These are phyloP conservation scores for Hybos culiciformis DNA, from an alignment of 2,888 invertebrate genomes.

Conservation along the genomic window DNA sequence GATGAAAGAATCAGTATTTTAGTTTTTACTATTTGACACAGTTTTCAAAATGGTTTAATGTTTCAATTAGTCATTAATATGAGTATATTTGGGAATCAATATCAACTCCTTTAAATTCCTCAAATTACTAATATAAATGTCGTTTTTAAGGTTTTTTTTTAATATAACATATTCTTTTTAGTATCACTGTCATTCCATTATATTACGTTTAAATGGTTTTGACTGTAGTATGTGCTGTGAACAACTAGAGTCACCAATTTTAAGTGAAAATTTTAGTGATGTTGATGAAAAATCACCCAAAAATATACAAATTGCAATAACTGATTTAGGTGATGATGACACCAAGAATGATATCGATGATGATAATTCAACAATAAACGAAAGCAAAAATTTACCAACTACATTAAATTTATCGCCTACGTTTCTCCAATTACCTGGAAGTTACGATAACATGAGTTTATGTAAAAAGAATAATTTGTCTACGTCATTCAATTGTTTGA, in stretches of 20 bases:
- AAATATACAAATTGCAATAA: not conserved
- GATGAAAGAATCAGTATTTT: too few relatives aligned
- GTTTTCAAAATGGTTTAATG: too few relatives aligned
- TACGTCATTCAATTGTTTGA: conserved; percentile 29
- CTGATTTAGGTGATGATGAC: not conserved
- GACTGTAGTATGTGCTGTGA: conserved; percentile 41
- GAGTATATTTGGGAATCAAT: too few relatives aligned
- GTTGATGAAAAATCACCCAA: conserved; percentile 10
- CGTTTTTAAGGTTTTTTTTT: not conserved
- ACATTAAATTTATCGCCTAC: conserved; percentile 25
- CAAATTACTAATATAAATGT: too few relatives aligned
- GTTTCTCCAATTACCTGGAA: conserved; percentile 24
- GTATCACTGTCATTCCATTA: conserved; percentile 43
- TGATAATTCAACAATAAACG: not conserved
- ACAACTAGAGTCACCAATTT: conserved; percentile 15
- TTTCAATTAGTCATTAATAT: too few relatives aligned
- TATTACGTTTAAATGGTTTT: conserved; percentile 42
- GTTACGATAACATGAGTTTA: conserved; percentile 10
- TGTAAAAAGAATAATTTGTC: conserved; percentile 23
- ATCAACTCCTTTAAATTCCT: too few relatives aligned
- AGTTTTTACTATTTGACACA: too few relatives aligned
- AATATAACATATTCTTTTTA: conserved; percentile 21
- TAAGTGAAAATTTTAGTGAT: conserved; percentile 25
- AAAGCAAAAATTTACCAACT: conserved; percentile 18
- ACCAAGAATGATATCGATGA: conserved; percentile 2